Evolutionary conservation across 2,113 vertebrate species (phyloP).

Genomic region (Cynoglossus semilaevis): DNA sequence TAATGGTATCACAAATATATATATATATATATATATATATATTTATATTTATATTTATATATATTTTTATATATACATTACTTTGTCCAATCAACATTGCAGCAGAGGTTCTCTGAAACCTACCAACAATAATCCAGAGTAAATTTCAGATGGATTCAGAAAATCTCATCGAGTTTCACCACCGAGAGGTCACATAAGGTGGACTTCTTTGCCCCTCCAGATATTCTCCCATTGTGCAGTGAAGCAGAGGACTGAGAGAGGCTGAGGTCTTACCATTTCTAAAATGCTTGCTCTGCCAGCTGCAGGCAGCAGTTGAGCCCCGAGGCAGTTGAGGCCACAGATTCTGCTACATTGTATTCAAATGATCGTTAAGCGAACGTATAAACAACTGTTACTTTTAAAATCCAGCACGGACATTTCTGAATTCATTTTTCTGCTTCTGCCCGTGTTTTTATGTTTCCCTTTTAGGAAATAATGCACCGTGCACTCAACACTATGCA

Average conservation of each 20-base stretch:
- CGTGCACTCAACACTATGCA: conserved; percentile 8
- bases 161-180: conserved; percentile 11
- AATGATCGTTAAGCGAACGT: background rate
- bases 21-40: too few species aligned
- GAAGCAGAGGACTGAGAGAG: conserved; percentile 30
- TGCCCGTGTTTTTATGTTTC: background rate
- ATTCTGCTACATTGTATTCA: conserved; percentile 12
- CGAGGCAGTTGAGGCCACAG: conserved; percentile 3
- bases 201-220: conserved; percentile 8
- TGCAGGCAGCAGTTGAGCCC: conserved; percentile 21
- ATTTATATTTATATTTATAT: too few species aligned
- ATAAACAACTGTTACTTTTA: conserved; percentile 10
- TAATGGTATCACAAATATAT: too few species aligned
- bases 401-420: background rate
- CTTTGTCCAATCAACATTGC: conserved; percentile 7
- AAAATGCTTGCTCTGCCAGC: conserved; percentile 29
- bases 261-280: conserved; percentile 37
- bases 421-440: background rate
- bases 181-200: conserved; percentile 25
- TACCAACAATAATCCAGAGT: conserved; percentile 8
- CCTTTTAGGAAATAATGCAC: conserved; percentile 5
- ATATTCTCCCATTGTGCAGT: conserved; percentile 30
- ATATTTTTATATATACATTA: background rate
- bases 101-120: background rate
- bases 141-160: conserved; percentile 13